phyloP scores from a whole-genome alignment of 2,888 invertebrate species.

The Aphidius colemani region DNA sequence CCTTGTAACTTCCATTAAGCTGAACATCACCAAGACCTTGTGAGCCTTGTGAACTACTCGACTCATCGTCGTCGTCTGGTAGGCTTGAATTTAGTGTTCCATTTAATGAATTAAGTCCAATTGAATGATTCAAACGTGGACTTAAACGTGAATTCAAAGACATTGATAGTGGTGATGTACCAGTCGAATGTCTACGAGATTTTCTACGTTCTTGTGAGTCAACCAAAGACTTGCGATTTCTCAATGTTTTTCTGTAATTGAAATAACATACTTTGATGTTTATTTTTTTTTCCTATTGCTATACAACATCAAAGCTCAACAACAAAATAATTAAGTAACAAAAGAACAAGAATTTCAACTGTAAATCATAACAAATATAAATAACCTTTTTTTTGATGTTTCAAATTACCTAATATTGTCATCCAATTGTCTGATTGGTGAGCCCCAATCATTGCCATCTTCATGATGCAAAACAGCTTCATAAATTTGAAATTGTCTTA shows the following conservation, averaged over 20 bases:
- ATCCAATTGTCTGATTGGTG: constrained; percentile 66
- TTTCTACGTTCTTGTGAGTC: constrained; percentile 75
- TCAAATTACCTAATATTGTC: constrained; percentile 62
- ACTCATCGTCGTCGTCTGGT: constrained; percentile 63
- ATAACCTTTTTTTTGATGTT: neutral
- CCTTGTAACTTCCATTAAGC: constrained; percentile 65
- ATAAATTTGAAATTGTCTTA: constrained; percentile 93
- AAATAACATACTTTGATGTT: constrained; percentile 9
- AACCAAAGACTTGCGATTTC: constrained; percentile 68
- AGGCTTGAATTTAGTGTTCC: constrained; percentile 52
- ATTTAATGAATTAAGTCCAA: constrained; percentile 52
- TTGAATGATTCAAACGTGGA: constrained; percentile 53
- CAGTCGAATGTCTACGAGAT: constrained; percentile 77
- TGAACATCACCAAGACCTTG: constrained; percentile 62
- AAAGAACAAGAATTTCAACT: neutral
- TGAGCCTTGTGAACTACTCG: constrained; percentile 68
- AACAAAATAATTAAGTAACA: neutral
- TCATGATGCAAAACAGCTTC: constrained; percentile 90
- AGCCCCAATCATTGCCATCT: constrained; percentile 77
- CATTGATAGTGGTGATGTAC: constrained; percentile 65
- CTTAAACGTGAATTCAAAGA: constrained; percentile 53
- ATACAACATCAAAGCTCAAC: neutral
- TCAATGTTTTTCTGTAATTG: constrained; percentile 71
- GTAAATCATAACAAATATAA: too few species aligned
- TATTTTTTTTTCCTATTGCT: neutral